Evolutionary conservation across 2,888 invertebrate genomes (phyloP).

Genomic region (Caenorhabditis sp.): DNA sequence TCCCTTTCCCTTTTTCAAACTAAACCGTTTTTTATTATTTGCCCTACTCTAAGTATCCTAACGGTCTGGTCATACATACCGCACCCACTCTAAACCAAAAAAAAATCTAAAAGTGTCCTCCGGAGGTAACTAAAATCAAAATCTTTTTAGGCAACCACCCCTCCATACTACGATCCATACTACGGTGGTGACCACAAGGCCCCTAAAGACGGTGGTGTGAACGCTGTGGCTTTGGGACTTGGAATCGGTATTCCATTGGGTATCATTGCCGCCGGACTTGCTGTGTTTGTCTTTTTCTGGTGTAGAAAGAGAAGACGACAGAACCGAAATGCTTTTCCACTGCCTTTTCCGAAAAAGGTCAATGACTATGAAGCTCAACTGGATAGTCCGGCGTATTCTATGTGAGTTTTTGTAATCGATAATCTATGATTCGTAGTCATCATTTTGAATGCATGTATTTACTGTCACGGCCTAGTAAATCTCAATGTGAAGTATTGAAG

Average conservation of each 20-base stretch:
- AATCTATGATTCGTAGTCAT: conserved; percentile 11
- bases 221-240: conserved; percentile 67
- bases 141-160: conserved; percentile 52
- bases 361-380: conserved; percentile 64
- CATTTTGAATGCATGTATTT: not conserved
- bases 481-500: no score
- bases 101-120: not conserved
- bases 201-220: conserved; percentile 20
- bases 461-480: no score
- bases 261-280: conserved; percentile 39
- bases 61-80: not conserved
- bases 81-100: conserved; percentile 9
- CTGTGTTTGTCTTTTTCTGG: conserved; percentile 61
- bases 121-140: not conserved
- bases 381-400: conserved; percentile 64
- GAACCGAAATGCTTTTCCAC: conserved; percentile 54
- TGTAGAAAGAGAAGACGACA: conserved; percentile 35
- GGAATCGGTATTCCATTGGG: conserved; percentile 67
- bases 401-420: conserved; percentile 31
- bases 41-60: not conserved
- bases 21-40: conserved; percentile 17
- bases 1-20: not conserved
- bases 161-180: conserved; percentile 63
- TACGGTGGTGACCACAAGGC: conserved; percentile 40
- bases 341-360: conserved; percentile 55